Base-by-base conservation (phyloP, 2,113 vertebrate species). In the Chlamydotis undulata region DNA sequence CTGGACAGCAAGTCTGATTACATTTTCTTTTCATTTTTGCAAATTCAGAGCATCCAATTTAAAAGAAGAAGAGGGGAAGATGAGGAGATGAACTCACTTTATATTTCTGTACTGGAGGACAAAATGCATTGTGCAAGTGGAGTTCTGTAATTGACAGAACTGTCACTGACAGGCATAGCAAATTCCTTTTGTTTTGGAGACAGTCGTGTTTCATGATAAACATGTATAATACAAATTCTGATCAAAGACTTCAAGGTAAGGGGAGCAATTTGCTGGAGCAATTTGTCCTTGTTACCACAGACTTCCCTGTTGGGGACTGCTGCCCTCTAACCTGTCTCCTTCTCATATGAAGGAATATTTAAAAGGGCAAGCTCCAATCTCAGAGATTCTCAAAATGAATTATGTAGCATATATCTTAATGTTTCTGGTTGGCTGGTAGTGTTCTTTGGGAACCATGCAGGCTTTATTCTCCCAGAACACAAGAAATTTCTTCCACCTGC, bases 401-500 rank as follows among this genome's bases (percentile, higher is more conserved):
- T 86, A 70, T 55, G 71, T 81, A 74, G 94, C 39, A 13, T 90
- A 9, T 86, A 81, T 86, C 90, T 83, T 69, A 55, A 50, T 86
- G 85, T 91, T 96, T 95, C 89, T 95, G 90, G 47, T 86, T 94
- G 94, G 87, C 71, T 93, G 75, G 79, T 90, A 55, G 82, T 35
- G 70, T 71, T 91, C 87, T 91, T 96, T 96, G 95, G 91, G 96
- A 96, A 96, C 91, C 19, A 3, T 19, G 74, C 63, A 25, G 41
- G 67, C 87, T 88, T 74, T 93, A 55, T 88, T 96, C 92, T 96
- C 90, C 90, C 94, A 96, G 90, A 86, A 47, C 68, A 86, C 47
- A 70, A 93, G 82, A 87, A 63, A 70, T 88, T 94, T 90, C 90
- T 96, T 88, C 93, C 90, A 95, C 96, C 93, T 97, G 96, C 89